A percentile compares a stretch with the other conserved stretches of the same genome.
Evolutionary conservation across 64 coral and sea anemone genomes (phyloP).

Genomic region (Trachythela sp.): DNA sequence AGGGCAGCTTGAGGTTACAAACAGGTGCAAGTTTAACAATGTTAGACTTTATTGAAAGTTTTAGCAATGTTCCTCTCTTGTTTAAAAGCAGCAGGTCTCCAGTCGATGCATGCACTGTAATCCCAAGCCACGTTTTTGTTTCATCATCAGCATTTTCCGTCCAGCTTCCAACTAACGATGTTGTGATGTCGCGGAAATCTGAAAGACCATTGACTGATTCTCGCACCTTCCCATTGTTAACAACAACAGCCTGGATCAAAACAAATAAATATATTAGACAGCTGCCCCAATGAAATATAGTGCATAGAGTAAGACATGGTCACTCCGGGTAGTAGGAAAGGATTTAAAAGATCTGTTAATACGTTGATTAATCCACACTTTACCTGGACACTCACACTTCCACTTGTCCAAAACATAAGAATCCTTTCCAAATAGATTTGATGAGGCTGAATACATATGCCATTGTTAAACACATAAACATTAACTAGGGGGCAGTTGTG

Average conservation of each 20-base stretch:
- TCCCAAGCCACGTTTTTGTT: neutral
- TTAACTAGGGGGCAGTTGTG: neutral
- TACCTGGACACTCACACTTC: neutral
- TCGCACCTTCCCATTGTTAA: neutral
- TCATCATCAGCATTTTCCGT: neutral
- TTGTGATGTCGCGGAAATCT: conserved; percentile 5
- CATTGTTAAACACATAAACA: neutral
- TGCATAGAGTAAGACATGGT: too few relatives aligned
- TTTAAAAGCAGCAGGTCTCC: neutral
- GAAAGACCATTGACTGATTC: neutral
- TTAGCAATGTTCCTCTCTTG: neutral
- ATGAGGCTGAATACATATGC: neutral
- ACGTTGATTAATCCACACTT: too few relatives aligned
- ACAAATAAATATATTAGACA: neutral
- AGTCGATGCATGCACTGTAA: neutral
- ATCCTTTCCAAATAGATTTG: neutral
- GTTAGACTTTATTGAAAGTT: neutral
- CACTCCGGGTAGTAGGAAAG: too few relatives aligned
- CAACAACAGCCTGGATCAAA: neutral
- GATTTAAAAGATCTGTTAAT: too few relatives aligned
- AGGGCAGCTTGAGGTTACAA: neutral
- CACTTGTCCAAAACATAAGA: neutral
- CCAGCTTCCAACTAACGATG: neutral
- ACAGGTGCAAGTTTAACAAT: neutral
- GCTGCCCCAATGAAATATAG: too few relatives aligned